Percentiles rank a stretch among this genome's conserved stretches.
Evolutionary conservation across 2,888 invertebrate species (phyloP).

Genomic region (Tricholauxania praeusta): DNA sequence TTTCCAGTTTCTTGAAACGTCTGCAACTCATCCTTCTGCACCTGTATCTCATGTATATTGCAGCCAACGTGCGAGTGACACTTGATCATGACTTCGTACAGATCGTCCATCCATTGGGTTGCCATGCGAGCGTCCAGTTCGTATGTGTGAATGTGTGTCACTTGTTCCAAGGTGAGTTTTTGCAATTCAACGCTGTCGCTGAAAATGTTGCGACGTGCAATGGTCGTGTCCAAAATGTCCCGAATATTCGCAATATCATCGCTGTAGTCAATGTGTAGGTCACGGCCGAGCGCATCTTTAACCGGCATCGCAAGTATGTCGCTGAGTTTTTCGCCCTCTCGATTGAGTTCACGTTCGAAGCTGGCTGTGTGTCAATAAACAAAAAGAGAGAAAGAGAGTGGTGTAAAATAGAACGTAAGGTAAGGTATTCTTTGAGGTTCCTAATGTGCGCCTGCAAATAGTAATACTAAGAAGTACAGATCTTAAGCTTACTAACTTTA

Average conservation of each 20-base stretch:
- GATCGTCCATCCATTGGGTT: constrained; percentile 81
- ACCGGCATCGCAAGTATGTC: constrained; percentile 83
- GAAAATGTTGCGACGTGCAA: constrained; percentile 77
- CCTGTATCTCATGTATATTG: constrained; percentile 78
- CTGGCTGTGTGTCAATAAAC: constrained; percentile 69
- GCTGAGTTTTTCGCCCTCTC: constrained; percentile 82
- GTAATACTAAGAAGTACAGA: no score
- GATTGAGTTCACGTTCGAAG: constrained; percentile 76
- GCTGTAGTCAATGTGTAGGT: constrained; percentile 77
- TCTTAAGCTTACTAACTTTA: no score
- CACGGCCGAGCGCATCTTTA: constrained; percentile 81
- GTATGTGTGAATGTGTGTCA: constrained; percentile 80
- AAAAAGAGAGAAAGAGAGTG: neutral
- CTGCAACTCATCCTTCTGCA: constrained; percentile 80
- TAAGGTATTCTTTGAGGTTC: neutral
- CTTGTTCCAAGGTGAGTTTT: constrained; percentile 82
- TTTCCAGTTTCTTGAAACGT: constrained; percentile 83
- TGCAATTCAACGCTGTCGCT: constrained; percentile 82
- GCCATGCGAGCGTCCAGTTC: constrained; percentile 83
- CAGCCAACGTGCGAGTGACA: constrained; percentile 81
- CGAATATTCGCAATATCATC: constrained; percentile 80
- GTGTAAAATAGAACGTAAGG: constrained; percentile 5
- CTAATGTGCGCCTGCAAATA: no score
- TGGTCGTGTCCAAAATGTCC: constrained; percentile 78
- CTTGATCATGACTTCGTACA: constrained; percentile 77